phyloP scores from a whole-genome alignment of 92 coral and sea anemone species.

The Siderastrea radians region DNA sequence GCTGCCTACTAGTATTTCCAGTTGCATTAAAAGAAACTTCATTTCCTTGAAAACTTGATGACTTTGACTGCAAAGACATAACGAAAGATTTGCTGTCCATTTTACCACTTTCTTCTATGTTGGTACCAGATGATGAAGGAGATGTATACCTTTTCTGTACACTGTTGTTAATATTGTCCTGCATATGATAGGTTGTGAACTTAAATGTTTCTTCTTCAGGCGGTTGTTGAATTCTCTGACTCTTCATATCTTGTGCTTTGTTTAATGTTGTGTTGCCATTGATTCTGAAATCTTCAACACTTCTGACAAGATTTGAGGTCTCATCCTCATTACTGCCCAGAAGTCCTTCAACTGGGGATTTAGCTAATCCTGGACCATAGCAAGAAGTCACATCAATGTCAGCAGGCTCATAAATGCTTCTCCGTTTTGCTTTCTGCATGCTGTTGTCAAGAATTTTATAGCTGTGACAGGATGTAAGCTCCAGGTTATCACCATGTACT shows the following conservation, averaged over 20 bases:
- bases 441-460: not conserved
- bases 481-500: not conserved
- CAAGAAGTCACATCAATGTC: constrained; percentile 29
- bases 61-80: not conserved
- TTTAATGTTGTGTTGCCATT: not conserved
- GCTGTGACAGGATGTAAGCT: not conserved
- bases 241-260: not conserved
- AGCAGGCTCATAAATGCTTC: constrained; percentile 23
- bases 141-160: not conserved
- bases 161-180: not conserved
- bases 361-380: not conserved
- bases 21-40: not conserved
- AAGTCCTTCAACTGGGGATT: not conserved
- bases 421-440: not conserved
- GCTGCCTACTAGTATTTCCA: not conserved
- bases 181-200: not conserved
- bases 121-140: not conserved
- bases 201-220: not conserved
- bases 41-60: not conserved
- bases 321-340: not conserved
- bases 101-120: not conserved
- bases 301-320: not conserved
- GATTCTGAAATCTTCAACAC: not conserved
- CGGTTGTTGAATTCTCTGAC: not conserved
- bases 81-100: not conserved